phyloP scores from a whole-genome alignment of 2,797 vertebrate species.

The Phyllotis vaccarum region DNA sequence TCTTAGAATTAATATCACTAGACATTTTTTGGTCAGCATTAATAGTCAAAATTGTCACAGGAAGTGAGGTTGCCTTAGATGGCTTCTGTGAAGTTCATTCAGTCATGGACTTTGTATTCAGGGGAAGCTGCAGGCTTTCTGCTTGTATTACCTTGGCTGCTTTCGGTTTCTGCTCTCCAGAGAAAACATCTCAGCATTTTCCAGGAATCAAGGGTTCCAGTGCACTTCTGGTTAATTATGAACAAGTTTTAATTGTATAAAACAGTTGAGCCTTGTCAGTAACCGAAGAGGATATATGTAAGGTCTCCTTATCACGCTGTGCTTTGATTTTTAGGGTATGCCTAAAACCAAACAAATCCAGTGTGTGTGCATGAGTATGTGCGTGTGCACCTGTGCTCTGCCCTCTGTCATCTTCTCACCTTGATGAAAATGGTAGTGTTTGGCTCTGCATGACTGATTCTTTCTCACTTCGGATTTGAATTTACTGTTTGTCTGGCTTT shows the following conservation, averaged over 20 bases:
- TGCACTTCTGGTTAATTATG: constrained; percentile 13
- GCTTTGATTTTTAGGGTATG: not conserved
- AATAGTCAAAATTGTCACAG: constrained; percentile 45
- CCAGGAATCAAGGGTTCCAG: constrained; percentile 57
- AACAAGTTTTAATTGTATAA: constrained; percentile 58
- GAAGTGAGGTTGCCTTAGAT: not conserved
- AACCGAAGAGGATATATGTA: not conserved
- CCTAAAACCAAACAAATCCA: not conserved
- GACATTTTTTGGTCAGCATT: constrained; percentile 20
- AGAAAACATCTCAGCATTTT: constrained; percentile 75
- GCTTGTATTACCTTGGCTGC: not conserved
- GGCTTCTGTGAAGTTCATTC: not conserved
- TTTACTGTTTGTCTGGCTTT: constrained; percentile 86
- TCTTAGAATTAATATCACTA: constrained; percentile 65
- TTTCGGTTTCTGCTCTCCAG: constrained; percentile 53
- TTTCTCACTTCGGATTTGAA: constrained; percentile 81
- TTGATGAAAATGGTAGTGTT: constrained; percentile 68
- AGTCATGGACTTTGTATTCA: constrained; percentile 31
- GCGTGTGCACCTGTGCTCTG: not conserved
- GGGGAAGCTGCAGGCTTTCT: constrained; percentile 13
- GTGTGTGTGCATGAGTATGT: not conserved
- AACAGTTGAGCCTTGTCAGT: not conserved
- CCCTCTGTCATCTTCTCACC: constrained; percentile 51
- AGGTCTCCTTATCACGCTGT: not conserved
- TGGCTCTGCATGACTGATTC: constrained; percentile 76